Percentiles rank a stretch among this genome's conserved stretches.
Conservation (phyloP, 2,113 vertebrate genomes). For the Apteryx owenii region DNA sequence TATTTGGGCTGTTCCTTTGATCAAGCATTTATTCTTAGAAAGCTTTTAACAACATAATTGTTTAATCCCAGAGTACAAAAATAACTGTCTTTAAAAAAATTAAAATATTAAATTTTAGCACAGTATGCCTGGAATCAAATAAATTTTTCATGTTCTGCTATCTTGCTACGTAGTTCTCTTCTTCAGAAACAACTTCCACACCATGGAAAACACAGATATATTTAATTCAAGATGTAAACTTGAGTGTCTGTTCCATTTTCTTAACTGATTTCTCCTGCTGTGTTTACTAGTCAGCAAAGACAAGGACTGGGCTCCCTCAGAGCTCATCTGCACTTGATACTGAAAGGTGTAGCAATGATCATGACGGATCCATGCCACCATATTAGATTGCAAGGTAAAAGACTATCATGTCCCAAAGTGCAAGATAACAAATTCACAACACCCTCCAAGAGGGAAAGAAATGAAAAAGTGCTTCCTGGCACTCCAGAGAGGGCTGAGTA, state of each 20-base stretch:
- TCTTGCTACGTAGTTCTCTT: not conserved
- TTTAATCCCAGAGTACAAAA: slow-evolving; percentile 59
- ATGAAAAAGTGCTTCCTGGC: not conserved
- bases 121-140: not conserved
- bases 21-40: not conserved
- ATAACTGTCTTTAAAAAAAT: slow-evolving; percentile 32
- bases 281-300: not conserved
- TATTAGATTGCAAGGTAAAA: not conserved
- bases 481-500: not conserved
- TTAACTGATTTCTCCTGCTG: not conserved
- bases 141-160: not conserved
- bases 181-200: not conserved
- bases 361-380: too few species aligned
- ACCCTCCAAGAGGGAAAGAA: not conserved
- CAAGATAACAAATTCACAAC: not conserved
- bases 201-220: not conserved
- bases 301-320: not conserved
- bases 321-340: not conserved
- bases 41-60: not conserved
- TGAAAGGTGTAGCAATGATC: not conserved
- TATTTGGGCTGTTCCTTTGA: slow-evolving; percentile 21
- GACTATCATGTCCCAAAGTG: not conserved
- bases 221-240: not conserved
- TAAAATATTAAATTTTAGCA: not conserved
- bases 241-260: not conserved